Conservation (phyloP, 2,113 vertebrate species). For the Labeo rohita region DNA sequence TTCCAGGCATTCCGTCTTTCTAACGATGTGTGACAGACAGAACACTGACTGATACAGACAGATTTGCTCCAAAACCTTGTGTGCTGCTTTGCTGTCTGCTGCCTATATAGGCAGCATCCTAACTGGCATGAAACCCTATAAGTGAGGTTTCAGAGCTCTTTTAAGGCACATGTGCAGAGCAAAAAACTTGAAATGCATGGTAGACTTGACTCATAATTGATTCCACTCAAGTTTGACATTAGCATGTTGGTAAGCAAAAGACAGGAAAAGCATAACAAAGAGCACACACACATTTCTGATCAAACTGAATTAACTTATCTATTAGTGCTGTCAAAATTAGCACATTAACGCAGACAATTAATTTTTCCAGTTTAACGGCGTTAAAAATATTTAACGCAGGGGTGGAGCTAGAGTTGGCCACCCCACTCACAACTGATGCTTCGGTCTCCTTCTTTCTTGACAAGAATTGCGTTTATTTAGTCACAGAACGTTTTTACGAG, state of each 20-base stretch:
- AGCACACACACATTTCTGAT: not conserved
- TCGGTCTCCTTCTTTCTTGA: too few relatives aligned
- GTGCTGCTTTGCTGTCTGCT: not conserved
- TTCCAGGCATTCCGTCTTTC: conserved; percentile 2
- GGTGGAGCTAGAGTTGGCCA: too few relatives aligned
- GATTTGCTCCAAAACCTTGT: not conserved
- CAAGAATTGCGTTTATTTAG: too few relatives aligned
- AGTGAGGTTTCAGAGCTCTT: not conserved
- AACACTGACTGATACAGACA: conserved; percentile 17
- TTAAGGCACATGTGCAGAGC: not conserved
- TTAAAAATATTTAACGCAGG: too few relatives aligned
- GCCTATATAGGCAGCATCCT: not conserved
- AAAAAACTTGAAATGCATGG: not conserved
- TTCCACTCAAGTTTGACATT: not conserved
- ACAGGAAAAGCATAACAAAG: not conserved
- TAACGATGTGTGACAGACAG: conserved; percentile 5
- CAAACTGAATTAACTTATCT: not conserved
- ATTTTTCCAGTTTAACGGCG: too few relatives aligned
- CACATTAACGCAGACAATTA: too few relatives aligned
- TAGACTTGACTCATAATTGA: not conserved
- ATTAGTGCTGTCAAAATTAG: not conserved
- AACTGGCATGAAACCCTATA: not conserved
- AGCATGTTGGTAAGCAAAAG: not conserved
- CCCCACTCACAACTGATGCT: too few relatives aligned
- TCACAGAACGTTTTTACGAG: too few relatives aligned